Conservation (phyloP, 1,140 invertebrate genomes). For the Drosophila aff. region DNA sequence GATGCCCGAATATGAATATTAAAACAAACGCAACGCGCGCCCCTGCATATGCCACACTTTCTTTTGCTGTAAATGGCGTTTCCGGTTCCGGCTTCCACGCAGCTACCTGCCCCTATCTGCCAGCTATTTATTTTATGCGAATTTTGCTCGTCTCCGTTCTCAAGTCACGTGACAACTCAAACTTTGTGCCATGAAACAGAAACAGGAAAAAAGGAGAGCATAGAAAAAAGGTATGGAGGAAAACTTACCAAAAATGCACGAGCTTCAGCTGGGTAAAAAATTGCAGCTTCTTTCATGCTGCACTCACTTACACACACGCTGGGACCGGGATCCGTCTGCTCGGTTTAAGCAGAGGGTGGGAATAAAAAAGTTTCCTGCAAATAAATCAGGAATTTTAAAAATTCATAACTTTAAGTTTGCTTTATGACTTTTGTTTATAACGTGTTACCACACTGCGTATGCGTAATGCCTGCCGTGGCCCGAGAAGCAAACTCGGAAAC, state of each 20-base stretch:
- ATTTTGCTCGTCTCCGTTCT: constrained; percentile 55
- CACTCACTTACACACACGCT: constrained; percentile 24
- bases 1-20: constrained; percentile 82
- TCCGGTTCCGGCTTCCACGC: constrained; percentile 52
- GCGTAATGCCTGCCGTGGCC: constrained; percentile 52
- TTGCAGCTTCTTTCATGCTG: constrained; percentile 47
- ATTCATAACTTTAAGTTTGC: constrained; percentile 83
- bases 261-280: constrained; percentile 20
- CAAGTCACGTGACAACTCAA: constrained; percentile 72
- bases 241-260: constrained; percentile 56
- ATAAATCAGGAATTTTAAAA: constrained; percentile 81
- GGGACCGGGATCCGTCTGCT: constrained; percentile 11
- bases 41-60: constrained; percentile 52
- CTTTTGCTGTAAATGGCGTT: constrained; percentile 65
- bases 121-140: constrained; percentile 59
- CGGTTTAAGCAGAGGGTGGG: constrained; percentile 7
- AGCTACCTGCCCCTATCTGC: constrained; percentile 43
- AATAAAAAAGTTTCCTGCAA: constrained; percentile 64
- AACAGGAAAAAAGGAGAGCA: constrained; percentile 1
- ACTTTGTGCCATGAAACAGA: constrained; percentile 39
- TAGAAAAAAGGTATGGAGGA: constrained; percentile 34
- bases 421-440: constrained; percentile 76
- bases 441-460: constrained; percentile 64
- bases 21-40: constrained; percentile 68
- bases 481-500: constrained; percentile 35